Percentiles rank a stretch among this genome's conserved stretches.
Conservation (phyloP, 2,888 invertebrate genomes). For the Drosophila robusta region DNA sequence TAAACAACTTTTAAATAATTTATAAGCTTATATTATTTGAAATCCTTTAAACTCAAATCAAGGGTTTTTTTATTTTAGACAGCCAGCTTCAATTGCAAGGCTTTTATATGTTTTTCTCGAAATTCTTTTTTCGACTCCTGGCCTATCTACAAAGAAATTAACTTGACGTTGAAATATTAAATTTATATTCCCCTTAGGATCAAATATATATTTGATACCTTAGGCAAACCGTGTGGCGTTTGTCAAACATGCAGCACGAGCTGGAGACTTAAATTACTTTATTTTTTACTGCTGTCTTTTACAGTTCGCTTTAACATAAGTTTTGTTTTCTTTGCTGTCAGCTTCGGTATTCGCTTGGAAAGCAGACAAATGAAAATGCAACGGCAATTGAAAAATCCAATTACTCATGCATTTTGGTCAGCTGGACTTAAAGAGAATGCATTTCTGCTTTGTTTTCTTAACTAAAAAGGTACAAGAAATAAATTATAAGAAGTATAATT, state of each 20-base stretch:
- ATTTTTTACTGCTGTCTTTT: conserved; percentile 18
- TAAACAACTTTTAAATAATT: background rate
- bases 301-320: conserved; percentile 7
- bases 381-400: conserved; percentile 43
- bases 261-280: conserved; percentile 18
- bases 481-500: background rate
- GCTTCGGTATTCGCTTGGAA: conserved; percentile 27
- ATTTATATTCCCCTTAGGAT: background rate
- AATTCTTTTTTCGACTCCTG: background rate
- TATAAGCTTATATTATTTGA: background rate
- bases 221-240: background rate
- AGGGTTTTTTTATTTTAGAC: background rate
- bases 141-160: background rate
- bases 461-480: background rate
- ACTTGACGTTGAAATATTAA: background rate
- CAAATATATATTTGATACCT: background rate
- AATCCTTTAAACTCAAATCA: background rate
- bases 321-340: conserved; percentile 42
- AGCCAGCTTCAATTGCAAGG: no score
- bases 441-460: conserved; percentile 9
- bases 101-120: no score
- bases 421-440: conserved; percentile 11
- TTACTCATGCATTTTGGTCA: conserved; percentile 44
- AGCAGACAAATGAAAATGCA: conserved; percentile 43
- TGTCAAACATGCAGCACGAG: background rate